Evolutionary conservation across 2,888 invertebrate species (phyloP).

Genomic region (Polietes domitor): DNA sequence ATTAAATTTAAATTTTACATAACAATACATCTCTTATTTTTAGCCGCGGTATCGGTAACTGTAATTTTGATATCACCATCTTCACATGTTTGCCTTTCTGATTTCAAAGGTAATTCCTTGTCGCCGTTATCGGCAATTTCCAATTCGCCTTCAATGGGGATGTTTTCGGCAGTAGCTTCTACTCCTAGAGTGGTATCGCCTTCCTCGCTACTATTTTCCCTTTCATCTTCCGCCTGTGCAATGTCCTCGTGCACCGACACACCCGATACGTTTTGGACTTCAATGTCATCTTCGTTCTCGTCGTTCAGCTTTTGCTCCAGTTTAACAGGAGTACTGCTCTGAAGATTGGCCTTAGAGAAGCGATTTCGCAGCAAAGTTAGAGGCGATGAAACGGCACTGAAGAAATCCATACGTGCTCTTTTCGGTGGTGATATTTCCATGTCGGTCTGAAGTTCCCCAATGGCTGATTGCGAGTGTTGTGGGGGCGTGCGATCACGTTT

Average conservation of each 20-base stretch:
- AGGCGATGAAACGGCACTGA: conserved; percentile 77
- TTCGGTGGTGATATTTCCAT: conserved; percentile 77
- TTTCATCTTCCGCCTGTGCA: conserved; percentile 68
- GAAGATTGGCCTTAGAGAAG: conserved; percentile 75
- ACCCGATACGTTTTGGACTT: conserved; percentile 77
- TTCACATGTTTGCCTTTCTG: conserved; percentile 45
- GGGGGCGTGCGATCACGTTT: conserved; percentile 78
- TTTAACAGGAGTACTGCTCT: conserved; percentile 75
- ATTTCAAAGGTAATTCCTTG: conserved; percentile 31
- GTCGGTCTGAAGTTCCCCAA: conserved; percentile 73
- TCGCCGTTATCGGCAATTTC: conserved; percentile 59
- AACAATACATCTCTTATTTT: conserved; percentile 70
- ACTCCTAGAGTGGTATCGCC: conserved; percentile 47
- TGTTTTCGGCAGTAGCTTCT: conserved; percentile 42
- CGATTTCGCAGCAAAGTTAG: conserved; percentile 76
- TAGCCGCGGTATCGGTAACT: conserved; percentile 67
- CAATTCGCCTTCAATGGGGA: conserved; percentile 38
- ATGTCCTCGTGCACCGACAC: conserved; percentile 74
- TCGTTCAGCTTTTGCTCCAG: conserved; percentile 69
- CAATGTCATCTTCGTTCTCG: conserved; percentile 72
- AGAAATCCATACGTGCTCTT: conserved; percentile 77
- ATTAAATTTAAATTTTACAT: conserved; percentile 67
- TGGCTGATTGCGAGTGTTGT: conserved; percentile 70
- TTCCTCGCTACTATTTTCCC: conserved; percentile 65
- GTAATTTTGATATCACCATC: conserved; percentile 63